Evolutionary conservation across 1,140 invertebrate genomes (phyloP).

Genomic region (Eubasilissa regina): DNA sequence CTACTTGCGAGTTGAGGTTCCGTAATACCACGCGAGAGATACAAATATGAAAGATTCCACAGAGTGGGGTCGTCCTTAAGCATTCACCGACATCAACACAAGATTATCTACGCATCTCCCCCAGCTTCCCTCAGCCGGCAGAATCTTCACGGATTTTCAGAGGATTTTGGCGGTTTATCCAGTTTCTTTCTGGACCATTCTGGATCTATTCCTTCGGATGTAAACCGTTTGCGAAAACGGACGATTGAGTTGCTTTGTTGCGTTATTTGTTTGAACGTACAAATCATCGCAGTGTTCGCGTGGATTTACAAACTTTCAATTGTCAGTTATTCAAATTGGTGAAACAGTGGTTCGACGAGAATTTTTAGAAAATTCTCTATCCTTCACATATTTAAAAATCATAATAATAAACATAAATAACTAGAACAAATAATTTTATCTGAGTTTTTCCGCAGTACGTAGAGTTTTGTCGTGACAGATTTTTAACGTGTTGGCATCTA

Average conservation of each 20-base stretch:
- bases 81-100: constrained; percentile 52
- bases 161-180: constrained; percentile 28
- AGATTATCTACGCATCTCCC: constrained; percentile 49
- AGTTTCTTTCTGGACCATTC: constrained; percentile 28
- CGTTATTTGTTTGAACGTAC: not conserved
- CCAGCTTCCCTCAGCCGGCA: not conserved
- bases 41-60: constrained; percentile 57
- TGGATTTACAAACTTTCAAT: too few relatives aligned
- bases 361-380: too few relatives aligned
- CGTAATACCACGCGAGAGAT: constrained; percentile 38
- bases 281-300: too few relatives aligned
- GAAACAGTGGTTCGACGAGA: too few relatives aligned
- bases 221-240: not conserved
- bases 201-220: not conserved
- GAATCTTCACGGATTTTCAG: constrained; percentile 29
- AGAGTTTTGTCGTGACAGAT: too few relatives aligned
- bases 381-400: too few relatives aligned
- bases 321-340: too few relatives aligned
- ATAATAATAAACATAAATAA: too few relatives aligned
- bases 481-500: too few relatives aligned
- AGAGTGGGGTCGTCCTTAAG: constrained; percentile 46
- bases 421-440: too few relatives aligned
- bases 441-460: too few relatives aligned
- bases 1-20: not conserved
- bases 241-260: not conserved